A percentile compares a stretch with the other conserved stretches of the same genome.
Conservation (phyloP, 2,888 invertebrate genomes). For the Scaeva pyrastri region DNA sequence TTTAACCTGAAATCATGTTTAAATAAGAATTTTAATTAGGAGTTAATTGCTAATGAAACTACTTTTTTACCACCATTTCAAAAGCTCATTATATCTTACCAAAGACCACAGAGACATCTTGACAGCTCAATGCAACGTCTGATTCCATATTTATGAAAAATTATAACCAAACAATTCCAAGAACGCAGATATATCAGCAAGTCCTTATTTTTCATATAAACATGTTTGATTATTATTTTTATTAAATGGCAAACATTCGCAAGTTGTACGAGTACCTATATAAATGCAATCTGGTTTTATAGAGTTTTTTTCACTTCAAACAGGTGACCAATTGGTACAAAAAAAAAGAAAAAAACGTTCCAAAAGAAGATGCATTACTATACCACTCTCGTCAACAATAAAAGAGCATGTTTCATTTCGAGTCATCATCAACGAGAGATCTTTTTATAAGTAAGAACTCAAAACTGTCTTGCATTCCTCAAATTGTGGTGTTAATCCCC, state of each 20-base stretch:
- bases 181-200: constrained; percentile 14
- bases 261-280: no score
- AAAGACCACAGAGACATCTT: neutral
- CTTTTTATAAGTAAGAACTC: neutral
- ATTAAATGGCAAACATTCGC: constrained; percentile 7
- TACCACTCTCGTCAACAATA: constrained; percentile 12
- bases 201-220: neutral
- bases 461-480: constrained; percentile 39
- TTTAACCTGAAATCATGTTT: no score
- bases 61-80: no score
- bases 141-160: constrained; percentile 14
- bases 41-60: no score
- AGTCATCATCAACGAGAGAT: constrained; percentile 3
- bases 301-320: neutral
- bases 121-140: neutral
- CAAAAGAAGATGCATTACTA: constrained; percentile 4
- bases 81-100: neutral
- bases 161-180: constrained; percentile 13
- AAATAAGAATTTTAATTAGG: no score
- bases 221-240: constrained; percentile 22
- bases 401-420: constrained; percentile 52
- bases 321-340: neutral
- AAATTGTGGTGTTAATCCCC: constrained; percentile 50
- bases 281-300: constrained; percentile 1
- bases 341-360: neutral